Base-by-base conservation (phyloP, 2,113 vertebrate genomes). In the Phylloscopus trochiloides region DNA sequence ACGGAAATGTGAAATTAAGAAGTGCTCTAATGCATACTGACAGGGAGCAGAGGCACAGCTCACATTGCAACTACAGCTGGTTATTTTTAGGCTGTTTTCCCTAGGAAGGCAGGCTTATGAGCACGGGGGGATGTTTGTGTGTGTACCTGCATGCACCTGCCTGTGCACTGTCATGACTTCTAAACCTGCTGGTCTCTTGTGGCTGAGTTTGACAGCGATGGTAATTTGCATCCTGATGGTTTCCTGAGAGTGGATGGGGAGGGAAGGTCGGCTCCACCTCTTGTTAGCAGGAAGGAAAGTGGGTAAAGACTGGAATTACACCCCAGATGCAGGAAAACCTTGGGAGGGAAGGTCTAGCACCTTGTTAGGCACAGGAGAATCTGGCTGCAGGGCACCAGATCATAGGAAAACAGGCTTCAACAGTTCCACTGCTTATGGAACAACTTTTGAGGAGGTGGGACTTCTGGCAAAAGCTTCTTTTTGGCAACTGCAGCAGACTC, bases 401-500 rank as follows among this genome's bases (percentile, higher is more conserved):
- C 29, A 10, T 38, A 88, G 71, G 54, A 93, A 90, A 94, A 80
- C 62, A 58, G 71, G 36, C 86, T 92, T 86, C 72, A 95, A 36
- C 34, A 51, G 67, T 90, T 95, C 67, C 38, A 73, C 12, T 77
- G 90, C 20, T 93, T 77, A 83, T 66, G 90, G 95, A 96, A 92
- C 78, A 86, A 93, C 62, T 92, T 92, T 57, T 73, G 75, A 93
- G 87, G 85, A 92, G 71, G 88, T 93, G 92, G 78, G 51, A 94
- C 45, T 92, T 95, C 82, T 97, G 90, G 88, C 86, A 93, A 93
- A 73, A 70, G 32, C 67, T 86, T 8, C 36, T 54, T 88, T 82
- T 83, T 88, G 92, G 85, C 78, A 86, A 3, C 47, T 83, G 83
- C 26, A 88, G 50, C 62, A 90, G 63, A 36, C 14, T 90, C 52